Conservation (phyloP, 2,113 vertebrate species). For the Sorex fumeus region DNA sequence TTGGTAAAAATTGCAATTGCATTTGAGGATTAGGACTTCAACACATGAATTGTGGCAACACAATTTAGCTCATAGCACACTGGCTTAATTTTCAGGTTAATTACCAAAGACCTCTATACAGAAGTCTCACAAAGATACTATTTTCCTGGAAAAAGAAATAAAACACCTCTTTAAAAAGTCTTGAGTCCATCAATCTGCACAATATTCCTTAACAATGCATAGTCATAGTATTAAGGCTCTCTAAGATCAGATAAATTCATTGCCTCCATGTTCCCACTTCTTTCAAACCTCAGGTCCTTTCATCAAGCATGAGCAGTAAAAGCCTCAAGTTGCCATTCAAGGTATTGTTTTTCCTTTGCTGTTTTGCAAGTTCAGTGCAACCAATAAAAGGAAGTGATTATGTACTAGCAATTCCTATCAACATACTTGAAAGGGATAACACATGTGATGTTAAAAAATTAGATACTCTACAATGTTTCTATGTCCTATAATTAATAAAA, state of each 20-base stretch:
- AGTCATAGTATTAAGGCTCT: not conserved
- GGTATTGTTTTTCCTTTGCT: not conserved
- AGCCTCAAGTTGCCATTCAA: not conserved
- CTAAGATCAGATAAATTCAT: not conserved
- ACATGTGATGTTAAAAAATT: not conserved
- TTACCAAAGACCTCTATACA: constrained; percentile 17
- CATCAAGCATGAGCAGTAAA: constrained; percentile 8
- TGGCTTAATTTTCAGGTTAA: constrained; percentile 35
- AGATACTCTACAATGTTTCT: constrained; percentile 17
- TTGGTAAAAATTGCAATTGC: not conserved
- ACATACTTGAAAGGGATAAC: not conserved
- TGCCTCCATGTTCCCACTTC: not conserved
- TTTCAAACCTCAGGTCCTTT: constrained; percentile 50
- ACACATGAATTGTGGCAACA: not conserved
- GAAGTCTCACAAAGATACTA: constrained; percentile 15
- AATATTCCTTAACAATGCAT: constrained; percentile 34
- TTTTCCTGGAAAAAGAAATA: not conserved
- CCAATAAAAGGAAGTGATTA: not conserved
- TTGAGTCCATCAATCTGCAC: not conserved
- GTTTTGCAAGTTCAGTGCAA: constrained; percentile 29
- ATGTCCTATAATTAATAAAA: constrained; percentile 19
- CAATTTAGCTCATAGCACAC: not conserved
- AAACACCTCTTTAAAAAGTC: not conserved
- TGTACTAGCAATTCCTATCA: not conserved
- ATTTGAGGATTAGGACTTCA: not conserved